Conservation (phyloP, 2,113 vertebrate genomes). For the Phyllostomus hastatus region DNA sequence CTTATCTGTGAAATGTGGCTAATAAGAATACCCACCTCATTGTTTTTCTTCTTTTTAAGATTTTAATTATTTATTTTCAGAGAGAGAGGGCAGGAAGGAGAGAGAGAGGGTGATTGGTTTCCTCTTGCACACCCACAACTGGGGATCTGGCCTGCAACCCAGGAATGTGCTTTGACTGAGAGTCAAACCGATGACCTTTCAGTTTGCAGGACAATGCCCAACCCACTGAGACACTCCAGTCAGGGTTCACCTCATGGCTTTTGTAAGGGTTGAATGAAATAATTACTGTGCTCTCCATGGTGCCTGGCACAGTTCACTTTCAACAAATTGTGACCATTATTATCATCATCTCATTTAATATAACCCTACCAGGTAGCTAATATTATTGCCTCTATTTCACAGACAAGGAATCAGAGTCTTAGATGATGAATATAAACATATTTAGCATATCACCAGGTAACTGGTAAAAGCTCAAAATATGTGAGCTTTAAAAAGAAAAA, state of each 20-base stretch:
- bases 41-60: neutral
- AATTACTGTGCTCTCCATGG: neutral
- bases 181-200: no score
- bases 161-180: no score
- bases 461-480: neutral
- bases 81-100: no score
- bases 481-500: neutral
- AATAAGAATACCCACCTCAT: neutral
- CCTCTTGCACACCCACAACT: no score
- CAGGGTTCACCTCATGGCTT: neutral
- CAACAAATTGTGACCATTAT: neutral
- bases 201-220: no score
- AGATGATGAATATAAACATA: neutral
- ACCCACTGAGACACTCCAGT: no score
- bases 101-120: no score
- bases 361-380: neutral
- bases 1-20: neutral
- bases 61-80: no score
- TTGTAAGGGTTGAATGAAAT: slow-evolving; percentile 5
- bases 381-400: neutral
- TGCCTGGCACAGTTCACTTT: neutral
- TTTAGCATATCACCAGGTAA: neutral
- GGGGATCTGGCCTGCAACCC: no score
- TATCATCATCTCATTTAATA: neutral
- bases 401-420: neutral